Evolutionary conservation across 1,140 invertebrate species (phyloP).

Genomic region (Himalopsyche phryganea): DNA sequence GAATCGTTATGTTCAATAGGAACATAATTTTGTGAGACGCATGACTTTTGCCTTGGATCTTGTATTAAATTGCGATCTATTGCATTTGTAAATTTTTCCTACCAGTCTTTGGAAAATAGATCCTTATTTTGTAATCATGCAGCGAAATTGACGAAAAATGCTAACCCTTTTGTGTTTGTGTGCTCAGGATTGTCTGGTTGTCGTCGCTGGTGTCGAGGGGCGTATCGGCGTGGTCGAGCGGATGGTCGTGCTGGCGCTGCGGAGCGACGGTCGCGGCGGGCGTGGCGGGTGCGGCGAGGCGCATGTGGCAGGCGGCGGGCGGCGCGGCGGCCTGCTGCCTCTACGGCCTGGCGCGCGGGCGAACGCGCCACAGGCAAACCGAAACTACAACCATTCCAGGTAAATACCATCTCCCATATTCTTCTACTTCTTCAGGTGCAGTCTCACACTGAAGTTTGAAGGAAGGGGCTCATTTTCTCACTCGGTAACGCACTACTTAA

Average conservation of each 20-base stretch:
- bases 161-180: no score
- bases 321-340: conserved; percentile 36
- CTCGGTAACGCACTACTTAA: no score
- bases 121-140: no score
- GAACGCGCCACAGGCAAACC: conserved; percentile 11
- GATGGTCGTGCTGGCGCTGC: conserved; percentile 17
- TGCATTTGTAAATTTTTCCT: no score
- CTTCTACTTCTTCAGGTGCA: neutral
- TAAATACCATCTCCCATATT: neutral
- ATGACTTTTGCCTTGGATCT: no score
- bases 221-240: conserved; percentile 12
- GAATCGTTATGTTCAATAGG: no score
- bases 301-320: conserved; percentile 30
- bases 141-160: no score
- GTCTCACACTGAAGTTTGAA: no score
- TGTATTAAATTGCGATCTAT: no score
- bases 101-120: no score
- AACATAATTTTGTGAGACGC: no score
- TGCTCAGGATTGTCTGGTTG: conserved; percentile 43
- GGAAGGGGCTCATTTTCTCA: no score
- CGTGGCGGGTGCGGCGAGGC: conserved; percentile 22
- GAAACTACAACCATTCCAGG: conserved; percentile 7
- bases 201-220: conserved; percentile 35
- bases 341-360: conserved; percentile 34
- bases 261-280: conserved; percentile 7